phyloP scores from a whole-genome alignment of 2,888 invertebrate species.

The Conus canariensis region DNA sequence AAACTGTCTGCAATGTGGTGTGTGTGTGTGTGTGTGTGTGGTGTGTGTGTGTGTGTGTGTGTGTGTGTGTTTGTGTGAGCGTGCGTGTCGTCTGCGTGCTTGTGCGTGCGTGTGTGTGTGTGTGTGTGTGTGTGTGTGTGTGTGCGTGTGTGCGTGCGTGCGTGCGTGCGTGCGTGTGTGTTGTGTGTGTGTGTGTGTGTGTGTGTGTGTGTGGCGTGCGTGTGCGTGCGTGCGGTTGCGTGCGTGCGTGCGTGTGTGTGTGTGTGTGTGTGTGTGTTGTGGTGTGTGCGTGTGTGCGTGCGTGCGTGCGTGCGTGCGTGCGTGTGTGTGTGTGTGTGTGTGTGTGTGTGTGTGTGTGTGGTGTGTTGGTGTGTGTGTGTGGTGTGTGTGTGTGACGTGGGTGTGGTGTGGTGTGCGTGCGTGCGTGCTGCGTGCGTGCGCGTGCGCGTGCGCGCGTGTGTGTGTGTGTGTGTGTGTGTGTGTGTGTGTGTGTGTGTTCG shows the following conservation, averaged over 20 bases:
- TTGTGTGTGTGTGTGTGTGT: neutral
- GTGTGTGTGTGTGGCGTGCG: neutral
- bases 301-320: neutral
- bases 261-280: neutral
- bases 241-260: neutral
- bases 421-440: too few relatives aligned
- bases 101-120: neutral
- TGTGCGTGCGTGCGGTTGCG: neutral
- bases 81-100: too few relatives aligned
- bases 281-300: neutral
- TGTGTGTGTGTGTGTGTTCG: neutral
- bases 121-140: too few relatives aligned
- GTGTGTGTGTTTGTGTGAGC: too few relatives aligned
- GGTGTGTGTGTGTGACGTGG: neutral
- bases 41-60: too few relatives aligned
- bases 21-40: too few relatives aligned
- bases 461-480: neutral
- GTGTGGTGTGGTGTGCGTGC: too few relatives aligned
- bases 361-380: neutral
- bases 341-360: neutral
- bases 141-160: too few relatives aligned
- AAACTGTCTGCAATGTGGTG: too few relatives aligned
- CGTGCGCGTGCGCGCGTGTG: too few relatives aligned
- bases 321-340: neutral
- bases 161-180: neutral